phyloP scores from a whole-genome alignment of 2,113 vertebrate species.

The Mormyrus lacerda region DNA sequence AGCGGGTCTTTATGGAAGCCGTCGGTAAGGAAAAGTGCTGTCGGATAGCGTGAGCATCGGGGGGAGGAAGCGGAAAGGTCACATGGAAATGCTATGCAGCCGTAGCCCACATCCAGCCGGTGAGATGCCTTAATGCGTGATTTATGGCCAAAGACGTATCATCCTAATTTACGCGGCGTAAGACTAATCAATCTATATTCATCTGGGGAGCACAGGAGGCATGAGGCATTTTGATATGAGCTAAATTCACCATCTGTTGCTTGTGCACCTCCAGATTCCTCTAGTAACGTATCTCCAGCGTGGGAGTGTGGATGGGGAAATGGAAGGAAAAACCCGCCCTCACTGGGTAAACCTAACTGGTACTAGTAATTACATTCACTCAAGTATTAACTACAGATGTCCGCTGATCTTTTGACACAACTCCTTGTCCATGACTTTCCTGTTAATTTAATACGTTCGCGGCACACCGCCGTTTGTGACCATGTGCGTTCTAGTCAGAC shows the following conservation, averaged over 20 bases:
- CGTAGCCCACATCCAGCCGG: too few relatives aligned
- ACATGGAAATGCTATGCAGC: neutral
- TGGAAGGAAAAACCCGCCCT: neutral
- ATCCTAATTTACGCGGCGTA: neutral
- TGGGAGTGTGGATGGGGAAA: neutral
- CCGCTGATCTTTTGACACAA: neutral
- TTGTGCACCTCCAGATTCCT: neutral
- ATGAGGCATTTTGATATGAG: neutral
- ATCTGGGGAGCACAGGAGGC: neutral
- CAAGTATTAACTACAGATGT: neutral
- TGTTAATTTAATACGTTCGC: neutral
- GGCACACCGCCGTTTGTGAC: neutral
- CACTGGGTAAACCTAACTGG: neutral
- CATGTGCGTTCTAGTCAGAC: neutral
- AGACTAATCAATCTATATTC: neutral
- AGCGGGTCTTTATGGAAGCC: neutral
- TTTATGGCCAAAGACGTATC: neutral
- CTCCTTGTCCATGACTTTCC: neutral
- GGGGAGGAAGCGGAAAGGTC: neutral
- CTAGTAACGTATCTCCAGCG: neutral
- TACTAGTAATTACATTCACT: neutral
- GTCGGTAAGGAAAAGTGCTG: neutral
- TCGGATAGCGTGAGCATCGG: neutral
- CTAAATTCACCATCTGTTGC: conserved; percentile 7
- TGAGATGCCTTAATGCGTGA: neutral